A percentile compares a stretch with the other conserved stretches of the same genome.
Conservation (phyloP, 2,113 vertebrate genomes). For the Corapipo altera region DNA sequence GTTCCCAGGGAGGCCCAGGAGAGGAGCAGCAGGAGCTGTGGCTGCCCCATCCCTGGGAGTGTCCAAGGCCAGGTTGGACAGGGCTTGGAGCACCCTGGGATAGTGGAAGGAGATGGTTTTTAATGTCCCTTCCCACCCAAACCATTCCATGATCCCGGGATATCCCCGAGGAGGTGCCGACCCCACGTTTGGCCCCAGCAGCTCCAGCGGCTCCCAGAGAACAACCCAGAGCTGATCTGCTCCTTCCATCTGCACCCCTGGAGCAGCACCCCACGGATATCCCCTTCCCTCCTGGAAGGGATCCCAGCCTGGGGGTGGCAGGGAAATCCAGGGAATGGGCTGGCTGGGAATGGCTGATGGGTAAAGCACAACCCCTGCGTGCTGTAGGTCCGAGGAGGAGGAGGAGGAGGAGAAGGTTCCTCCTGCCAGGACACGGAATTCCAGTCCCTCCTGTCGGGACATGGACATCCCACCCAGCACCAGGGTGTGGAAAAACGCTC, state of each 20-base stretch:
- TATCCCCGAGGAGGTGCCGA: neutral
- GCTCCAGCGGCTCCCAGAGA: neutral
- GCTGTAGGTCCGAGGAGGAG: neutral
- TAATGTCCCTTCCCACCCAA: neutral
- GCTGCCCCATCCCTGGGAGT: neutral
- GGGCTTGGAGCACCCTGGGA: neutral
- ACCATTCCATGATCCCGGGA: neutral
- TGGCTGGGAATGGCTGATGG: neutral
- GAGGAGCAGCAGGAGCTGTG: too few species aligned
- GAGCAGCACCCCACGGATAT: neutral
- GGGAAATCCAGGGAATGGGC: neutral
- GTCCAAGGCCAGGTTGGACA: too few species aligned
- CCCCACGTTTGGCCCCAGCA: fast-evolving
- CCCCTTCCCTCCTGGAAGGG: neutral
- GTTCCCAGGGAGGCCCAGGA: too few species aligned
- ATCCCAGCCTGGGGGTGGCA: neutral
- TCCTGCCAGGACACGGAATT: neutral
- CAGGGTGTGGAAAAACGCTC: neutral
- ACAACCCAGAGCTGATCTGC: neutral
- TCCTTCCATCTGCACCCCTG: neutral
- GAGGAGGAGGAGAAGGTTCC: neutral
- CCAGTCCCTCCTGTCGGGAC: too few species aligned
- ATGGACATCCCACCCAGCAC: neutral
- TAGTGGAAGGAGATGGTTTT: neutral
- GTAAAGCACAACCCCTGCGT: fast-evolving